Conservation (phyloP, 2,888 invertebrate species). For the Torymus auratus region DNA sequence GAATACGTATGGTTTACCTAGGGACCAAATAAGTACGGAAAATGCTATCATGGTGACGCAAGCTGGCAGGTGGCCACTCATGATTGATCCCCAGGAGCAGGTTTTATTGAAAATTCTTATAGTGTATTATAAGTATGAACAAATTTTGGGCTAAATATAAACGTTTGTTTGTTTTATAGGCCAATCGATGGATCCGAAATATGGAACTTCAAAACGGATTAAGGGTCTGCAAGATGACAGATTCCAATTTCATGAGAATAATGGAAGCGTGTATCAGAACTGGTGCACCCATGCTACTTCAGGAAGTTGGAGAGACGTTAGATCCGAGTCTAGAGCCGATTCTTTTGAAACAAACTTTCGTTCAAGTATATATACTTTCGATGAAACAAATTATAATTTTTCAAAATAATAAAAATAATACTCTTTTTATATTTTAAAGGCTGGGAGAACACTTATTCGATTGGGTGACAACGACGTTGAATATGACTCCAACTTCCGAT, state of each 20-base stretch:
- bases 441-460: conserved; percentile 88
- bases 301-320: conserved; percentile 91
- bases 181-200: conserved; percentile 93
- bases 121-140: too few relatives aligned
- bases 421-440: conserved; percentile 73
- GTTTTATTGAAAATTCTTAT: conserved; percentile 73
- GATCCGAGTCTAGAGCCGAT: conserved; percentile 93
- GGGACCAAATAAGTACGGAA: conserved; percentile 92
- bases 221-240: conserved; percentile 88
- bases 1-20: conserved; percentile 92
- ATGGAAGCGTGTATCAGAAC: conserved; percentile 90
- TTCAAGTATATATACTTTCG: conserved; percentile 79
- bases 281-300: conserved; percentile 90
- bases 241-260: conserved; percentile 84
- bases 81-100: conserved; percentile 97
- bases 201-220: conserved; percentile 88
- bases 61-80: conserved; percentile 90
- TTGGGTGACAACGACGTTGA: conserved; percentile 94
- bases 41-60: conserved; percentile 93
- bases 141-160: too few relatives aligned
- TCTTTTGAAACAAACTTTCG: conserved; percentile 87
- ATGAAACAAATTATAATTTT: neutral
- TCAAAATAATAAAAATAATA: neutral
- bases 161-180: conserved; percentile 77
- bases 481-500: conserved; percentile 89